Base-by-base conservation (phyloP, 1,140 invertebrate species). In the Magallana ariakensis region DNA sequence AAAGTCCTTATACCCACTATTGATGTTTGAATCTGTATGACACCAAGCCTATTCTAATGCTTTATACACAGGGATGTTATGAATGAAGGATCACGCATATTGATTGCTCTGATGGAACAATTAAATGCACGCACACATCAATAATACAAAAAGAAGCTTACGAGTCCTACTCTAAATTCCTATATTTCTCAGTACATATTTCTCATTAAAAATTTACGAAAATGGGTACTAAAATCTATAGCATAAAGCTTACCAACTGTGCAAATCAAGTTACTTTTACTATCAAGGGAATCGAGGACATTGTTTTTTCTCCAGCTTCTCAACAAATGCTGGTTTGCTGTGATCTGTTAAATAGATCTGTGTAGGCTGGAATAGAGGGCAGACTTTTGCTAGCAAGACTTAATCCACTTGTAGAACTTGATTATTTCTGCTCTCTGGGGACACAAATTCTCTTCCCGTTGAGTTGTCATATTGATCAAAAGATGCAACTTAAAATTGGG, bases 31-130 rank as follows among this genome's bases (percentile, higher is more conserved):
- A 33, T 26, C 66, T 15, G 22, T 75, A 75, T 10, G 66, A 75
- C 66, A 75, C 66, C 33, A 26, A 62, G 58, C 58, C 19, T 62
- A n/a, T 62, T 62, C 11, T 26, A 33, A 13, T 33, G 33, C 33
- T 46, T 46, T 46, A 46, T 46, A 46, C 5, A 46, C 22, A 26
- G 8, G 66, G 66, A 75, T 75, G 66, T 75, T 75, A 75, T 75
- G 66, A 75, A 46, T 75, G 66, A 75, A 8, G 66, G 66, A 75
- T 22, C 66, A 75, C 26, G 66, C 66, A 75, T 75, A 75, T 75
- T 75, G 66, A 75, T 75, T 75, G 22, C 22, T 19, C 66, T 33
- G 66, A 75, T 75, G 66, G 8, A 75, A 75, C 19, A 75, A 75
- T 75, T 75, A 75, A 75, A 26, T 7, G 66, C 66, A 75, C 9